Percentiles rank a stretch among this genome's conserved stretches.
phyloP scores from a whole-genome alignment of 2,113 vertebrate genomes.

The Pyrgilauda ruficollis region DNA sequence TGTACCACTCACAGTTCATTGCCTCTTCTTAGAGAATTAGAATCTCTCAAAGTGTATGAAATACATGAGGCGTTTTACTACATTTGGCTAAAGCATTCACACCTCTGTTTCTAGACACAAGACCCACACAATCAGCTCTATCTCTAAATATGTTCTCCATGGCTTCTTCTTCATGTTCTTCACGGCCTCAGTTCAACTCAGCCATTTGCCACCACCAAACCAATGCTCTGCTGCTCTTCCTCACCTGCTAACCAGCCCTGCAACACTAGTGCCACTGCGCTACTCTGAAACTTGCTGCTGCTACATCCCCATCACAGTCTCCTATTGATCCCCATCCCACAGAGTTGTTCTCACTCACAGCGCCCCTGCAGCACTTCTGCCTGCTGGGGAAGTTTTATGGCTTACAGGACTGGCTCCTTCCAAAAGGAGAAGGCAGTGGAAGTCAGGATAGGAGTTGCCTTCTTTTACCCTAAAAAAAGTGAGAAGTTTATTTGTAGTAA shows the following conservation, averaged over 20 bases:
- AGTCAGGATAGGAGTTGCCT: neutral
- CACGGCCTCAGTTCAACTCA: neutral
- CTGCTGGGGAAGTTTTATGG: neutral
- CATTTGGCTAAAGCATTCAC: neutral
- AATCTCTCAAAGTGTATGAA: neutral
- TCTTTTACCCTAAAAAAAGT: neutral
- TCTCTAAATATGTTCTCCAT: neutral
- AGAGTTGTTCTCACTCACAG: neutral
- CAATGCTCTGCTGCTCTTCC: neutral
- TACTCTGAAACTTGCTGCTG: neutral
- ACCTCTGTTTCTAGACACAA: neutral
- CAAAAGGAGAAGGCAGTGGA: neutral
- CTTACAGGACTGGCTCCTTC: neutral
- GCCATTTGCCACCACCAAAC: neutral
- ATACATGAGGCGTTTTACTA: neutral
- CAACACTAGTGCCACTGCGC: neutral
- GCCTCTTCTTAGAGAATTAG: neutral
- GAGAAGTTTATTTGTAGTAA: neutral
- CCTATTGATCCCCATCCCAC: neutral
- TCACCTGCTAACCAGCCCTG: neutral
- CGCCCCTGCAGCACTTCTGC: neutral
- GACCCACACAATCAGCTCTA: neutral
- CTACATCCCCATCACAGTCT: rapidly evolving
- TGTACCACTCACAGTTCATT: neutral
- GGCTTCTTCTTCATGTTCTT: neutral